Evolutionary conservation across 2,888 invertebrate genomes (phyloP).

Genomic region (Cerastis rubricosa): DNA sequence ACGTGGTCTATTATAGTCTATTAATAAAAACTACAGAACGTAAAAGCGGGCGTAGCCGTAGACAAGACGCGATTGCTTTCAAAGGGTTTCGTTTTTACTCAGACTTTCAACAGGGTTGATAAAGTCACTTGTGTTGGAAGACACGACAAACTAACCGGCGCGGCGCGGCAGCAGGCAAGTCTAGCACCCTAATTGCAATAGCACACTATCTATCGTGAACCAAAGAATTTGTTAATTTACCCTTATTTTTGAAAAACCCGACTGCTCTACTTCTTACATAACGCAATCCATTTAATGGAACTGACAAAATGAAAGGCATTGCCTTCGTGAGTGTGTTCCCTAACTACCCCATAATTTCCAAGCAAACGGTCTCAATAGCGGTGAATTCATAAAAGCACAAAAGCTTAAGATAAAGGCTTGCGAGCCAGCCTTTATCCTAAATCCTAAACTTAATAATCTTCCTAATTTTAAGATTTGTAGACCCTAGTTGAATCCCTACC

Average conservation of each 20-base stretch:
- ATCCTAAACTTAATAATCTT: neutral
- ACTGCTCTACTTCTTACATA: too few relatives aligned
- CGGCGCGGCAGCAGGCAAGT: too few relatives aligned
- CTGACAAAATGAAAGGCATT: too few relatives aligned
- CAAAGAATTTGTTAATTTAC: neutral
- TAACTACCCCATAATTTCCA: neutral
- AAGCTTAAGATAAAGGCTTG: neutral
- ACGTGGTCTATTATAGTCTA: neutral
- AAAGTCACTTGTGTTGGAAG: neutral
- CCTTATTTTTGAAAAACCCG: neutral
- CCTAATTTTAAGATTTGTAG: neutral
- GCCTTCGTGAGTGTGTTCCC: neutral
- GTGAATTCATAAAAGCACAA: neutral
- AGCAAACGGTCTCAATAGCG: neutral
- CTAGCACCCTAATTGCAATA: neutral
- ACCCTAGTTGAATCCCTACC: neutral
- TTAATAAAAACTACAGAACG: neutral
- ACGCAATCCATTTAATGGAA: too few relatives aligned
- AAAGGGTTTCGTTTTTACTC: neutral
- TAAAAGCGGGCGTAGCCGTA: neutral
- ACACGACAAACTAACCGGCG: too few relatives aligned
- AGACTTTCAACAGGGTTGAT: neutral
- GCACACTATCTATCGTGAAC: neutral
- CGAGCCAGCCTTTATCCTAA: neutral
- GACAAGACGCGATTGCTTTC: neutral